Percentiles rank a stretch among this genome's conserved stretches.
phyloP scores from a whole-genome alignment of 1,140 invertebrate species.

The Papilio xuthus region DNA sequence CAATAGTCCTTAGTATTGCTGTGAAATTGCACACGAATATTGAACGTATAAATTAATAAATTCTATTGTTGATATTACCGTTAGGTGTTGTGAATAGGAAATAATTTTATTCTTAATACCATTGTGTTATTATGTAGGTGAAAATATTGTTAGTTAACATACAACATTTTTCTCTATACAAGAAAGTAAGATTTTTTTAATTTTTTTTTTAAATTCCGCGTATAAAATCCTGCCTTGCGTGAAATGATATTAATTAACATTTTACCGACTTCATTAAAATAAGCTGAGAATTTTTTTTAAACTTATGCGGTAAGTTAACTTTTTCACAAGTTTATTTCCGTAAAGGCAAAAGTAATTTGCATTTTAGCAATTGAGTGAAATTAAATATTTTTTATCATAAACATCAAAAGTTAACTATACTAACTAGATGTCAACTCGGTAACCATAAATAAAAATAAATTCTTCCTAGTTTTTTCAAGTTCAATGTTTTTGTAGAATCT shows the following conservation, averaged over 20 bases:
- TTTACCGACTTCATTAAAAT: neutral
- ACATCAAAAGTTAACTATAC: neutral
- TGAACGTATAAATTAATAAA: slow-evolving; percentile 51
- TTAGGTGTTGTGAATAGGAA: neutral
- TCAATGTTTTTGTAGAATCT: neutral
- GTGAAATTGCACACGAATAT: slow-evolving; percentile 59
- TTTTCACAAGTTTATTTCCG: slow-evolving; percentile 1
- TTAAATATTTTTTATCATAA: neutral
- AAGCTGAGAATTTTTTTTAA: neutral
- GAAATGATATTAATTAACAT: slow-evolving; percentile 14
- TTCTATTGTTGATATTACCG: slow-evolving; percentile 38
- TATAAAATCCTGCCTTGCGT: neutral
- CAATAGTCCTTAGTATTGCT: slow-evolving; percentile 53
- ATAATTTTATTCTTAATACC: neutral
- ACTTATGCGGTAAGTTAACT: neutral
- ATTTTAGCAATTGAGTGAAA: neutral
- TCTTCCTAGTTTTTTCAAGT: neutral
- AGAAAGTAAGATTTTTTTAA: no score
- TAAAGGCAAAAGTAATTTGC: neutral
- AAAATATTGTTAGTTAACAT: neutral
- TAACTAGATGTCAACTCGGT: neutral
- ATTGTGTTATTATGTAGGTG: neutral
- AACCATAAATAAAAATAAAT: neutral
- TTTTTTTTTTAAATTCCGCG: neutral
- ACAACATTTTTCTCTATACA: no score